These are phyloP conservation scores for Platycheirus rosarum DNA, from an alignment of 2,888 invertebrate genomes.

Conservation along the genomic window DNA sequence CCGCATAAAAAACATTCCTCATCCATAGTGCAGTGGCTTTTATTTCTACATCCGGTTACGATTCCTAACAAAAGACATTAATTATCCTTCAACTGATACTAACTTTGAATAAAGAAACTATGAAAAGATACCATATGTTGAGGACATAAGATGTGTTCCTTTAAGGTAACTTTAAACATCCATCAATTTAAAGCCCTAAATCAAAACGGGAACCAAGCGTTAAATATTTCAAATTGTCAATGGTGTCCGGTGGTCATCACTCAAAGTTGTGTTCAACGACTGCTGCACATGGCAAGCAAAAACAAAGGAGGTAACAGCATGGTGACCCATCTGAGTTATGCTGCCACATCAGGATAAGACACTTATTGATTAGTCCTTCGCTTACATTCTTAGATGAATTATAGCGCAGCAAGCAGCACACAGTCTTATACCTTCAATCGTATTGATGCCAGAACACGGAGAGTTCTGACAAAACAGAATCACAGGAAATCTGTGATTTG, in stretches of 20 bases:
- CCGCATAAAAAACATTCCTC: too few relatives aligned
- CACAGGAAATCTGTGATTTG: constrained; percentile 52
- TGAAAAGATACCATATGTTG: too few relatives aligned
- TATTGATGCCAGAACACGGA: constrained; percentile 18
- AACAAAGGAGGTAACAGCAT: background rate
- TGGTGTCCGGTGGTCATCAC: constrained; percentile 30
- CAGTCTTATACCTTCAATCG: constrained; percentile 28
- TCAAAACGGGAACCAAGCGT: background rate
- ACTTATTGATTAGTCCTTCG: constrained; percentile 63
- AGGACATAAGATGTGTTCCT: too few relatives aligned
- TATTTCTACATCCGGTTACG: too few relatives aligned
- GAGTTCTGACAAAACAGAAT: constrained; percentile 15
- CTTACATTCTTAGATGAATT: constrained; percentile 33
- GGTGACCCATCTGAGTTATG: constrained; percentile 47
- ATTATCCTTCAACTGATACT: too few relatives aligned
- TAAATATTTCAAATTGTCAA: constrained; percentile 25
- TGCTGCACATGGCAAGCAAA: constrained; percentile 2
- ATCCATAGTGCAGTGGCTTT: too few relatives aligned
- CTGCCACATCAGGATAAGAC: constrained; percentile 50
- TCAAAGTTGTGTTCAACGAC: constrained; percentile 45
- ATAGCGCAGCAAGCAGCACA: constrained; percentile 13
- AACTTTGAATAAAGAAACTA: too few relatives aligned
- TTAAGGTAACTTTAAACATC: too few relatives aligned
- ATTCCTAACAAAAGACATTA: too few relatives aligned
- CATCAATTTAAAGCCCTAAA: background rate